A percentile compares a stretch with the other conserved stretches of the same genome.
Conservation (phyloP, 1,140 invertebrate genomes). For the Drosophila prosaltans region DNA sequence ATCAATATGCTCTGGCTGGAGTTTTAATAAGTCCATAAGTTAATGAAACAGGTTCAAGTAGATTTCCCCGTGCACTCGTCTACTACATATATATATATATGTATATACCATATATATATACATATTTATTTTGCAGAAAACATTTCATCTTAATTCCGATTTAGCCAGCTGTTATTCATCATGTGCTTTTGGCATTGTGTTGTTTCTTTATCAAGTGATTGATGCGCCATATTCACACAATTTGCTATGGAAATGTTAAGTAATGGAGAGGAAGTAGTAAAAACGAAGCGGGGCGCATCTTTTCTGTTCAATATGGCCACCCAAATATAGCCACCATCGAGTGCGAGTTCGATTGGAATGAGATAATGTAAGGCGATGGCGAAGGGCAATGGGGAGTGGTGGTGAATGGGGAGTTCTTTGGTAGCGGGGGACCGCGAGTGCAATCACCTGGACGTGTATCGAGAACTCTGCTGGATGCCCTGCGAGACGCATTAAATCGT, state of each 20-base stretch:
- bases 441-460: constrained; percentile 65
- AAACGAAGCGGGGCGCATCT: constrained; percentile 19
- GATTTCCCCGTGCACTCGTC: constrained; percentile 18
- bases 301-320: constrained; percentile 31
- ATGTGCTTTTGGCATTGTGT: constrained; percentile 63
- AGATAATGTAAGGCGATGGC: neutral
- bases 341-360: neutral
- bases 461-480: constrained; percentile 46
- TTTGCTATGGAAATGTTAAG: constrained; percentile 58
- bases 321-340: constrained; percentile 30
- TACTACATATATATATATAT: constrained; percentile 1
- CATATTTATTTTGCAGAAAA: constrained; percentile 61
- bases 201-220: constrained; percentile 72
- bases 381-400: neutral
- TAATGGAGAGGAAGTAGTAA: constrained; percentile 69
- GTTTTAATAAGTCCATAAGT: constrained; percentile 29
- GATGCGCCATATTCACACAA: constrained; percentile 75
- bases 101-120: neutral
- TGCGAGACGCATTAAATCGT: constrained; percentile 71
- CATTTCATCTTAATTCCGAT: constrained; percentile 61
- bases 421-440: constrained; percentile 36
- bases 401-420: neutral
- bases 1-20: constrained; percentile 38
- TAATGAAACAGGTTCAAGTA: constrained; percentile 59
- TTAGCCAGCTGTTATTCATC: constrained; percentile 74